These are phyloP conservation scores for Cheirogaleus medius DNA, from an alignment of 2,113 vertebrate species.

Conservation along the genomic window DNA sequence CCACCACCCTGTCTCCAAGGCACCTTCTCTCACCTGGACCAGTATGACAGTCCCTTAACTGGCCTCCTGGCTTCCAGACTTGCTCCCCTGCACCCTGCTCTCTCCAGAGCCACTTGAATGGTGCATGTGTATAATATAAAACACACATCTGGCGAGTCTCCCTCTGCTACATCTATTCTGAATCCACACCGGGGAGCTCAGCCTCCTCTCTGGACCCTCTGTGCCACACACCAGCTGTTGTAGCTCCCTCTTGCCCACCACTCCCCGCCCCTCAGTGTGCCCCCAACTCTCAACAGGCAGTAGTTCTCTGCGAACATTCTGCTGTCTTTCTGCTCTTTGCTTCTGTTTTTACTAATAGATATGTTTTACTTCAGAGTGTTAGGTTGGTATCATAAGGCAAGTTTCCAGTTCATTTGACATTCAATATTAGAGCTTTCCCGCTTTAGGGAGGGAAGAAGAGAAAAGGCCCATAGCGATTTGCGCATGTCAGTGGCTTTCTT, in stretches of 20 bases:
- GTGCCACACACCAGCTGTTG: neutral
- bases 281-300: rapidly evolving
- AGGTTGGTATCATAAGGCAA: neutral
- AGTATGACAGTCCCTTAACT: neutral
- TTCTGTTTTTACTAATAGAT: neutral
- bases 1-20: neutral
- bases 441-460: neutral
- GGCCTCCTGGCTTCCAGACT: neutral
- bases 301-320: neutral
- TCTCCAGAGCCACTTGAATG: neutral
- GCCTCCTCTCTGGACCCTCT: neutral
- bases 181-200: neutral
- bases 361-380: neutral
- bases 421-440: neutral
- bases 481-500: neutral
- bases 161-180: neutral
- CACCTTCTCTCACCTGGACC: neutral
- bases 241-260: neutral
- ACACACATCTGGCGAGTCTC: neutral
- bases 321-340: neutral
- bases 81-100: neutral
- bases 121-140: neutral
- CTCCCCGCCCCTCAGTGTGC: too few relatives aligned
- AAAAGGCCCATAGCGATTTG: neutral
- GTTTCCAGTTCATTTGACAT: conserved; percentile 16